Base-by-base conservation (phyloP, 2,113 vertebrate genomes). In the Odobenus rosmarus region DNA sequence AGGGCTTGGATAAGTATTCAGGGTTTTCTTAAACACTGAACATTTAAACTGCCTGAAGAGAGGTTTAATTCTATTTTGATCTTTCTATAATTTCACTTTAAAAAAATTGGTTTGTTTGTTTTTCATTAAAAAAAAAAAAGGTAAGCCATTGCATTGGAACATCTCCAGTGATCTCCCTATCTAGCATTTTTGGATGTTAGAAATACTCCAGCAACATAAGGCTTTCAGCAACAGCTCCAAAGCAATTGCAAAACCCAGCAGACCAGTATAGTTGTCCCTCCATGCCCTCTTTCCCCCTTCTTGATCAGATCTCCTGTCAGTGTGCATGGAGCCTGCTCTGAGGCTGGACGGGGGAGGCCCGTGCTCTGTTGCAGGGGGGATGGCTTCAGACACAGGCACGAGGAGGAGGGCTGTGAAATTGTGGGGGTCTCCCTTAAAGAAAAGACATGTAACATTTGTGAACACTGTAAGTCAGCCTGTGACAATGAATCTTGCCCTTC, bases 81-180 rank as follows among this genome's bases (percentile, higher is more conserved):
- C 8, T 81, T 92, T 42, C 71, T 94, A 39, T 96, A 61, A 53
- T 39, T 67, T 80, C 33, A 64, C 26, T 76, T 96, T 18, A 33
- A 64, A 64, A 88, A 28, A 23, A 5, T 39, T 51, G 18, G 21
- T 81, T 62, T 80, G 46, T 31, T 88, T 33, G 24, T 59, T 79
- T 62, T 69, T 93, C 76, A 51, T 51, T 59, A 59, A 71, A 53
- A 33, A 51, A 36, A 10, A 77, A 31, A n/a, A 33, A 51, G 19
- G 12, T 59, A 18, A 31, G 55, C 19, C 15, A 36, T 55, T 33
- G 61, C 28, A 12, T 23, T 10, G 31, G 51, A 42, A 21, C 1
- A 14, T 39, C 13, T 42, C 53, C 55, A 16, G 42, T 13, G 28
- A 46, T 67, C 61, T 91, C 19, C 5, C 36, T 12, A 2, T 26